Percentiles rank a stretch among this genome's conserved stretches.
These are phyloP conservation scores for Stegastes partitus DNA, from an alignment of 2,113 vertebrate species.

Conservation along the genomic window DNA sequence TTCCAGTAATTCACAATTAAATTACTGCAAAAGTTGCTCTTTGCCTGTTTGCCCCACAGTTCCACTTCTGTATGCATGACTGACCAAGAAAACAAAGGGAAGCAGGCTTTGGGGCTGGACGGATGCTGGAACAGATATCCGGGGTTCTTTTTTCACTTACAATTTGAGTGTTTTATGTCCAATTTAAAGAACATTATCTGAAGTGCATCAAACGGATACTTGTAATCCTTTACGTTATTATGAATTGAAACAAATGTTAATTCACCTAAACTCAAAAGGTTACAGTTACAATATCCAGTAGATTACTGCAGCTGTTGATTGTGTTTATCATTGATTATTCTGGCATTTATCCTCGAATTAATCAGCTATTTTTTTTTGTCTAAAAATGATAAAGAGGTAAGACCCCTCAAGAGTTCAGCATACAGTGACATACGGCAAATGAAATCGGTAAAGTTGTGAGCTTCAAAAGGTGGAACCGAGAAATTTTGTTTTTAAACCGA, in stretches of 20 bases:
- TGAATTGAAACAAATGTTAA: background rate
- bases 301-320: rapidly evolving
- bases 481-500: no score
- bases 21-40: constrained; percentile 56
- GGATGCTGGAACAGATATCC: constrained; percentile 59
- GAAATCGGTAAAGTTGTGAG: no score
- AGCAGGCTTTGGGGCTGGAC: constrained; percentile 7
- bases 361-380: no score
- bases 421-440: no score
- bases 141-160: constrained; percentile 39
- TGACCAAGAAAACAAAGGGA: constrained; percentile 57
- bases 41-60: constrained; percentile 35
- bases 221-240: background rate
- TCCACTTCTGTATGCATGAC: constrained; percentile 52
- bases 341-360: background rate
- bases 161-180: constrained; percentile 16
- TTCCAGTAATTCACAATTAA: constrained; percentile 47
- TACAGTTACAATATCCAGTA: no score
- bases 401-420: no score
- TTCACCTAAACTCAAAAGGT: background rate
- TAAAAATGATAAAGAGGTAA: no score
- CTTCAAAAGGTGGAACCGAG: no score
- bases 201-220: constrained; percentile 1
- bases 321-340: background rate
- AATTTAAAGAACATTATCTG: constrained; percentile 11